These are phyloP conservation scores for Ichneumoninae sp. DNA, from an alignment of 2,888 invertebrate species.

Conservation along the genomic window DNA sequence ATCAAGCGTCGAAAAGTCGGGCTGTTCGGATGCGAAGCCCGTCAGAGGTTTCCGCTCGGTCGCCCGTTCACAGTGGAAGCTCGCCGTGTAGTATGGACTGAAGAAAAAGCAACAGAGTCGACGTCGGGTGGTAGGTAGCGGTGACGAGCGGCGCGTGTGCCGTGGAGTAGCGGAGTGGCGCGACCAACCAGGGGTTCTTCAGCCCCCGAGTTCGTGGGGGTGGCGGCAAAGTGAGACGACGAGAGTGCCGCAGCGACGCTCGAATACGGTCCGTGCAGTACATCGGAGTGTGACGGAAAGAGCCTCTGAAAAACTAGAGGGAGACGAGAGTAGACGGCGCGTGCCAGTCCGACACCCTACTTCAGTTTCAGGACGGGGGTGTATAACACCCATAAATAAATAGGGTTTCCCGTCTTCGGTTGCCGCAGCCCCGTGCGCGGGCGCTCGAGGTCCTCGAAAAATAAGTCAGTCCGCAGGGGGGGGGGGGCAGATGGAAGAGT, in stretches of 20 bases:
- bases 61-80: constrained; percentile 61
- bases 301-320: constrained; percentile 61
- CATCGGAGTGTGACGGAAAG: constrained; percentile 34
- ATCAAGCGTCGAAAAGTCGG: constrained; percentile 63
- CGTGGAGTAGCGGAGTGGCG: constrained; percentile 38
- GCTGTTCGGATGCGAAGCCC: constrained; percentile 68
- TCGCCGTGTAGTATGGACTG: constrained; percentile 59
- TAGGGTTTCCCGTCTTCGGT: constrained; percentile 81
- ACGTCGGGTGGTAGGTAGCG: constrained; percentile 1
- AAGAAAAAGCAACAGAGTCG: constrained; percentile 45
- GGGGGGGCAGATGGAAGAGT: constrained; percentile 10
- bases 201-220: constrained; percentile 60
- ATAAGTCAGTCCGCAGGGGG: constrained; percentile 2
- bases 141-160: constrained; percentile 51
- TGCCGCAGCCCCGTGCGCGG: constrained; percentile 66
- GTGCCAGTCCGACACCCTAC: constrained; percentile 79
- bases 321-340: constrained; percentile 75
- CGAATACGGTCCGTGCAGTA: constrained; percentile 24
- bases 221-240: constrained; percentile 70
- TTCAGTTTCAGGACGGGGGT: constrained; percentile 78
- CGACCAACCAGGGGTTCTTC: constrained; percentile 47
- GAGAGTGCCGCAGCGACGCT: constrained; percentile 33
- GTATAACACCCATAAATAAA: constrained; percentile 83
- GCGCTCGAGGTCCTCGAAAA: constrained; percentile 56
- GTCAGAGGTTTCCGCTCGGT: constrained; percentile 67